Evolutionary conservation across 2,113 vertebrate genomes (phyloP).

Genomic region (Lophochroa leadbeateri): DNA sequence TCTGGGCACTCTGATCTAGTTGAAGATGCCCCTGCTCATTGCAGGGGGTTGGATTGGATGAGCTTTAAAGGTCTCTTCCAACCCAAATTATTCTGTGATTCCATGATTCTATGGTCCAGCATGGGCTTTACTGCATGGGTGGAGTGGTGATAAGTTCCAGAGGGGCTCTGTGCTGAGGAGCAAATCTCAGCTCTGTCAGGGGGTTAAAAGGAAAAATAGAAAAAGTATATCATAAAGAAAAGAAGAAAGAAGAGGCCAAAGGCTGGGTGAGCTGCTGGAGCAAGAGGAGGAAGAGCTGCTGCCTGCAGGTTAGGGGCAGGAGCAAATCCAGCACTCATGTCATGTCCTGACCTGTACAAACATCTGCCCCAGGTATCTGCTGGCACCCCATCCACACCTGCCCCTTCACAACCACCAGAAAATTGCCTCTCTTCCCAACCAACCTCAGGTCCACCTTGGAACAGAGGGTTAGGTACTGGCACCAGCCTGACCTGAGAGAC

Average conservation of each 20-base stretch:
- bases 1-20: neutral
- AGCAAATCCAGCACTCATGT: accelerated
- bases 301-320: neutral
- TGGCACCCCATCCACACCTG: accelerated
- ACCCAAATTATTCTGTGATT: neutral
- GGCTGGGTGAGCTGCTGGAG: neutral
- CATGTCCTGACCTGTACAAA: neutral
- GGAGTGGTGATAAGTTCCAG: neutral
- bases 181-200: neutral
- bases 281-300: neutral
- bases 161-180: neutral
- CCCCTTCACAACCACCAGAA: neutral
- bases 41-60: neutral
- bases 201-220: neutral
- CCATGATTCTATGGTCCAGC: neutral
- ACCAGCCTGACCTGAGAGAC: neutral
- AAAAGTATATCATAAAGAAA: neutral
- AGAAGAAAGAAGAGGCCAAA: neutral
- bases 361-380: accelerated
- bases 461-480: too few species aligned
- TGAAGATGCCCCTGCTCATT: neutral
- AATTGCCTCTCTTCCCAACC: neutral
- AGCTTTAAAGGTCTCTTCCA: neutral
- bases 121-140: neutral
- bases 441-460: neutral